These are phyloP conservation scores for Psittacula derbiana DNA, from an alignment of 2,797 vertebrate genomes.

Conservation along the genomic window DNA sequence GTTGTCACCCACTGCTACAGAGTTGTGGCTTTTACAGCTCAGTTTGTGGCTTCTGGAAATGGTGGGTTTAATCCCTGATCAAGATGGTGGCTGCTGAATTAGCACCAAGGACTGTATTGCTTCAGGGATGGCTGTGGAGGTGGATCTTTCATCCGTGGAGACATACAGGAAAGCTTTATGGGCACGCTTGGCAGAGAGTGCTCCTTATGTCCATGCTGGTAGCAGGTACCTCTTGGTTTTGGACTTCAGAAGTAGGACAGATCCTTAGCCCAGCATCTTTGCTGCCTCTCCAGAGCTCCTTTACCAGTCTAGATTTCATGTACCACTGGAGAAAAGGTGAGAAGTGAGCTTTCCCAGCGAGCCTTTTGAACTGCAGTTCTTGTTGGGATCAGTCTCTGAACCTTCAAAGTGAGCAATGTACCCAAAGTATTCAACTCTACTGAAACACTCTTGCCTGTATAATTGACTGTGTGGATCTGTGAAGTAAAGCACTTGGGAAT, in stretches of 20 bases:
- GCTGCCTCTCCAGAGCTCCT: background rate
- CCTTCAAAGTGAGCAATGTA: background rate
- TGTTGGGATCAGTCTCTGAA: background rate
- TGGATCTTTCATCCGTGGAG: background rate
- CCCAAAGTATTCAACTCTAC: background rate
- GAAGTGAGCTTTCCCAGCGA: background rate
- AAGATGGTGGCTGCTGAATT: background rate
- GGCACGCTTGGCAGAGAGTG: background rate
- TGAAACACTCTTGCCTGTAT: background rate
- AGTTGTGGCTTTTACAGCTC: background rate
- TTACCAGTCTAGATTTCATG: background rate
- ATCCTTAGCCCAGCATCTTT: background rate
- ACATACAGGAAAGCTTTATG: background rate
- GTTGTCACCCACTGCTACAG: background rate
- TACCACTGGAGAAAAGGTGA: background rate
- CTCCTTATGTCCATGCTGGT: background rate
- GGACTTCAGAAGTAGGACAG: background rate
- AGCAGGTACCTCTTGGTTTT: background rate
- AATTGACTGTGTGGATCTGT: background rate
- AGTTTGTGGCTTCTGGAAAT: background rate
- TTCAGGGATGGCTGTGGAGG: accelerated
- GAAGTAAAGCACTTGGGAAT: background rate
- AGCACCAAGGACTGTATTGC: background rate
- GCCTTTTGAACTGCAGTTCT: background rate
- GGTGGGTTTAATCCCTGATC: background rate